Percentiles rank a stretch among this genome's conserved stretches.
phyloP scores from a whole-genome alignment of 2,888 invertebrate genomes.

The Clistopyga incitator region DNA sequence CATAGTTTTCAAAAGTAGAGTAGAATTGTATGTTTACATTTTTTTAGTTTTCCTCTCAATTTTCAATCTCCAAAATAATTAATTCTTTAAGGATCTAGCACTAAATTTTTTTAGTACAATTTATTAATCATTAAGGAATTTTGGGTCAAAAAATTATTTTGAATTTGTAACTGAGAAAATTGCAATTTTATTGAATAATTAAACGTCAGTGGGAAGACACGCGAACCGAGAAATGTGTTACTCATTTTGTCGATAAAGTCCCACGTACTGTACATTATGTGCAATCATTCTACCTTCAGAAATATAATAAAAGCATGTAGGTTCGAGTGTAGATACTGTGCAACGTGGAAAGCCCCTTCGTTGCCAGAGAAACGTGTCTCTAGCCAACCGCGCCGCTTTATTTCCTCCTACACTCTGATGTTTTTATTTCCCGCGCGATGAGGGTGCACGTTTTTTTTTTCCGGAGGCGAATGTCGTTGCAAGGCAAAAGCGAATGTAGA shows the following conservation, averaged over 20 bases:
- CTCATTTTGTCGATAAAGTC: conserved; percentile 33
- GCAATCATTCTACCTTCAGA: not conserved
- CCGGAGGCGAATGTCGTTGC: not conserved
- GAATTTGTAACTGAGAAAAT: not conserved
- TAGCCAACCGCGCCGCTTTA: not conserved
- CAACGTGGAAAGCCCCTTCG: conserved; percentile 52
- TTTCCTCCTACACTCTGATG: conserved; percentile 12
- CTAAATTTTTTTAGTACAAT: too few relatives aligned
- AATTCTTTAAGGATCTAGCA: too few relatives aligned
- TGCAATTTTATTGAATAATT: not conserved
- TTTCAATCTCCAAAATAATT: too few relatives aligned
- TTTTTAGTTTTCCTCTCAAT: too few relatives aligned
- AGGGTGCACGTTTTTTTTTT: conserved; percentile 11
- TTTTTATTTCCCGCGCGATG: conserved; percentile 13
- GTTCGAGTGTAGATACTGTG: conserved; percentile 30
- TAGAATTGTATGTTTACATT: too few relatives aligned
- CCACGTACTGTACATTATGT: conserved; percentile 33
- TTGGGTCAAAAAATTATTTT: too few relatives aligned
- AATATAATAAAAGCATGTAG: conserved; percentile 1
- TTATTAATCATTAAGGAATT: too few relatives aligned
- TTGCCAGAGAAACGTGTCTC: conserved; percentile 59
- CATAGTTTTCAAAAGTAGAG: too few relatives aligned
- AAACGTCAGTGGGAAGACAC: conserved; percentile 27
- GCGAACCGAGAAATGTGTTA: conserved; percentile 36
- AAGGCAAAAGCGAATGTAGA: not conserved